Evolutionary conservation across 2,888 invertebrate species (phyloP).

Genomic region (Drosophila yooni): DNA sequence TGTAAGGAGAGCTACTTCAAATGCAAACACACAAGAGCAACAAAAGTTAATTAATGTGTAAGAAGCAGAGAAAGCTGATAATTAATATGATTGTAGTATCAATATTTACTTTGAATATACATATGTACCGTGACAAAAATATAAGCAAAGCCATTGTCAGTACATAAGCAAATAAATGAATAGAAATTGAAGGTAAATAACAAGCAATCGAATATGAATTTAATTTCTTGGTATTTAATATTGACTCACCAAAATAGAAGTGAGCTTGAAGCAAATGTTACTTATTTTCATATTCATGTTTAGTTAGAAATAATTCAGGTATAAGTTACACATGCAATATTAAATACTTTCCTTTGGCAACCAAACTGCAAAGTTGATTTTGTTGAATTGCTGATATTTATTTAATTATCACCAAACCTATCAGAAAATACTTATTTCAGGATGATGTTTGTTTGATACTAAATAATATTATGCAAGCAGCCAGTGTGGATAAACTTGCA

Average conservation of each 20-base stretch:
- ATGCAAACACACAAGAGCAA: background rate
- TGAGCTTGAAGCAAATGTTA: background rate
- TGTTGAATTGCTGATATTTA: background rate
- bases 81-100: background rate
- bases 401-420: background rate
- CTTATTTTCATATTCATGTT: background rate
- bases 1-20: background rate
- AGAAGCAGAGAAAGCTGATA: background rate
- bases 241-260: background rate
- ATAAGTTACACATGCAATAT: background rate
- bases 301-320: background rate
- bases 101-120: conserved; percentile 6
- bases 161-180: background rate
- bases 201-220: background rate
- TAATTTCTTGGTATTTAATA: background rate
- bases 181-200: conserved; percentile 1
- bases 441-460: background rate
- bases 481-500: background rate
- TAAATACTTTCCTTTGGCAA: background rate
- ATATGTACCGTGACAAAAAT: background rate
- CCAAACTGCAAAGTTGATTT: background rate
- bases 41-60: background rate
- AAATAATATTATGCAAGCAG: background rate
- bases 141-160: background rate
- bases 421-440: background rate